Base-by-base conservation (phyloP, 2,113 vertebrate genomes). In the Collichthys lucidus region DNA sequence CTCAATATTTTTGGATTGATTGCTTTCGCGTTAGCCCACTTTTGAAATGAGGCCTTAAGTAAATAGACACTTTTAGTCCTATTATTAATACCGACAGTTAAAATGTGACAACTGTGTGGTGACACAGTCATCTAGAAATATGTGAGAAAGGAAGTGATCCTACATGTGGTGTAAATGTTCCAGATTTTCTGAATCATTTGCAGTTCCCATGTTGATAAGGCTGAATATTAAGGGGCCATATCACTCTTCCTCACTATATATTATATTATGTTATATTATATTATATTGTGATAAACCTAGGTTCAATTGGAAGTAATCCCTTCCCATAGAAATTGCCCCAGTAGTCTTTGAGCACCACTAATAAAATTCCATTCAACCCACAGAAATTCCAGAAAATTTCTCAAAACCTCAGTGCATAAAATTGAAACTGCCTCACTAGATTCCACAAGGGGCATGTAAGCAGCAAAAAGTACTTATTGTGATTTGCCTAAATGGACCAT, bases 111-210 rank as follows among this genome's bases (percentile, higher is more conserved):
- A 55, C 46, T 74, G 2, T n/a, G 3, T 60, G 4, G 55, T n/a
- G 19, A 5, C 42, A 53, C 63, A 46, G 17, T 77, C 55, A 64
- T 72, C 16, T 35, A 5, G 19, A 59, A 7, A 44, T 62, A 5
- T 63, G 10, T 31, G 44, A 42, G n/a, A 46, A 52, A 76, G 70
- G 80, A 78, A 79, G 57, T 64, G 69, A 49, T 62, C 26, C n/a
- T 70, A n/a, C 19, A 31, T 35, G 20, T 62, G 80, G 46, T 74
- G 47, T 47, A 6, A 22, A 14, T 44, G 9, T 62, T 50, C 26
- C 12, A n/a, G 9, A 44, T 11, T 35, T 16, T 16, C 4, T 50
- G 4, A 46, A 10, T 35, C 9, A 16, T 61, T 56, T 55, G n/a
- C 35, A 59, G 1, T 69, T 70, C 19, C 3, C 29, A 20, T 44